A percentile compares a stretch with the other conserved stretches of the same genome.
Conservation (phyloP, 2,113 vertebrate genomes). For the Apeltes quadracus region DNA sequence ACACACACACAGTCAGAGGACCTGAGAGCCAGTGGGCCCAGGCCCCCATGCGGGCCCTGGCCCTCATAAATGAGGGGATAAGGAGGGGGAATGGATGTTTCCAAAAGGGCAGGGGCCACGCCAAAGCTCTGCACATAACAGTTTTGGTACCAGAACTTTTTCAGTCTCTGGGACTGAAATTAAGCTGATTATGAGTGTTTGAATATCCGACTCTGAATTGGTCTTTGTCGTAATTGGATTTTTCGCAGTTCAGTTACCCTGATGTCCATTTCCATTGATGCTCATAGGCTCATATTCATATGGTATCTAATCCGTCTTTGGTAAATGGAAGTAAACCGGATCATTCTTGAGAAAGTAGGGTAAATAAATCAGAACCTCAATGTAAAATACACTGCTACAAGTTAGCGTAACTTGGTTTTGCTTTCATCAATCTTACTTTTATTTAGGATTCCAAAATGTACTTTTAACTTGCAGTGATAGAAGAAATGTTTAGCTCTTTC, state of each 20-base stretch:
- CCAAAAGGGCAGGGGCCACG: slow-evolving; percentile 41
- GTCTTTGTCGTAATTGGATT: slow-evolving; percentile 47
- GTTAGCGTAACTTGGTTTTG: neutral
- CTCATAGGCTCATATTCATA: slow-evolving; percentile 8
- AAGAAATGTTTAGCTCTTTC: neutral
- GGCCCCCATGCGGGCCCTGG: slow-evolving; percentile 54
- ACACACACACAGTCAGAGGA: slow-evolving; percentile 27
- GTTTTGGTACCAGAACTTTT: slow-evolving; percentile 47
- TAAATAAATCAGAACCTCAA: neutral
- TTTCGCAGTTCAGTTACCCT: slow-evolving; percentile 34
- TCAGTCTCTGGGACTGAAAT: slow-evolving; percentile 45
- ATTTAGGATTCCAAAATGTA: neutral
- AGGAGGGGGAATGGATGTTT: slow-evolving; percentile 43
- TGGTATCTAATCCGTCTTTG: neutral
- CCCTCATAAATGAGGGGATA: slow-evolving; percentile 55
- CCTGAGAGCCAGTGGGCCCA: slow-evolving; percentile 41
- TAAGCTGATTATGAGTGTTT: slow-evolving; percentile 58
- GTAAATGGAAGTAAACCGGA: neutral
- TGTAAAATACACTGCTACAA: neutral
- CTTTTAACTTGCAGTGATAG: neutral
- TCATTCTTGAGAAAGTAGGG: neutral
- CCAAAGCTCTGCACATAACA: slow-evolving; percentile 54
- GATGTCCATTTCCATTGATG: slow-evolving; percentile 33
- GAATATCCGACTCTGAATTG: slow-evolving; percentile 32
- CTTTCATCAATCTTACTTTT: neutral